Conservation (phyloP, 2,797 vertebrate species). For the Melanotaenia pygmaea region DNA sequence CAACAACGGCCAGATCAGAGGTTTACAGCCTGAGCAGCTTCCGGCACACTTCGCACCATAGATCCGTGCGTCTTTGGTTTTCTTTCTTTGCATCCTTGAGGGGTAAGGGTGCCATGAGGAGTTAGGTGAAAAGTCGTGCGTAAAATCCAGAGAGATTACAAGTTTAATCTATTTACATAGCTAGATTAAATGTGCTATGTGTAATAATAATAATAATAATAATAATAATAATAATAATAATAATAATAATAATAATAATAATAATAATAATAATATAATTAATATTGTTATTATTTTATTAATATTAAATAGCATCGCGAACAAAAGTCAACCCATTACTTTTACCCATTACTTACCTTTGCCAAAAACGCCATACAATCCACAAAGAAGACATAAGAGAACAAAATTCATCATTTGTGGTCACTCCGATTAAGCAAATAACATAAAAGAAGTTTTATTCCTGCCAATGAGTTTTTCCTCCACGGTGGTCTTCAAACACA, state of each 20-base stretch:
- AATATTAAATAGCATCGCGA: background rate
- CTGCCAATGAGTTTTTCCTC: slow-evolving; percentile 41
- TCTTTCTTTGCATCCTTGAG: background rate
- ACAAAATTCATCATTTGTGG: slow-evolving; percentile 76
- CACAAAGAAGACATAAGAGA: slow-evolving; percentile 80
- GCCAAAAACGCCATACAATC: slow-evolving; percentile 78
- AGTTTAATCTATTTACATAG: background rate
- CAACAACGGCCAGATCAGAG: slow-evolving; percentile 24
- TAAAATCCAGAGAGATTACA: slow-evolving; percentile 3
- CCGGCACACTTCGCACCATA: slow-evolving; percentile 9
- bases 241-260: too few species aligned
- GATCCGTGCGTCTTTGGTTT: background rate
- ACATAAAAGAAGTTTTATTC: slow-evolving; percentile 56
- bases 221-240: background rate
- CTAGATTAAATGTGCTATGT: background rate
- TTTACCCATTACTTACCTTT: slow-evolving; percentile 76
- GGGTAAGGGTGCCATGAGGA: background rate
- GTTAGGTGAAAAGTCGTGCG: slow-evolving; percentile 3
- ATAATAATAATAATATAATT: too few species aligned
- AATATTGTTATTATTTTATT: too few species aligned
- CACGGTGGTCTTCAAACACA: slow-evolving; percentile 6
- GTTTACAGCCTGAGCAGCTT: slow-evolving; percentile 15
- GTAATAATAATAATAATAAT: background rate
- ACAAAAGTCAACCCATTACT: slow-evolving; percentile 48
- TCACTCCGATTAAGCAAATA: slow-evolving; percentile 41